Conservation (phyloP, 2,113 vertebrate genomes). For the Zosterops lateralis region DNA sequence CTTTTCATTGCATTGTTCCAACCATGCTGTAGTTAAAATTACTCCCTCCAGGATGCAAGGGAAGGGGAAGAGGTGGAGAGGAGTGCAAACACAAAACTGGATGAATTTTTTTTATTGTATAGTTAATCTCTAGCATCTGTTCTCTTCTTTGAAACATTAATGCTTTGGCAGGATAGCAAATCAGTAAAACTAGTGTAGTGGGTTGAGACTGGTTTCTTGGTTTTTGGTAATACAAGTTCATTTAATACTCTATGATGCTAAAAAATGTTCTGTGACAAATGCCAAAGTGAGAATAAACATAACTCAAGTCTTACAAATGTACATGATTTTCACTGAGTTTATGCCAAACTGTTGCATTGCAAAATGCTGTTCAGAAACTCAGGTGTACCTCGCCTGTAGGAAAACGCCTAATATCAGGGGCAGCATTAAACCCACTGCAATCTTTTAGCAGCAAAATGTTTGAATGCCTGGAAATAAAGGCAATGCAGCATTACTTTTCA, state of each 20-base stretch:
- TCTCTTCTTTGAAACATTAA: background rate
- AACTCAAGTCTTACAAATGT: background rate
- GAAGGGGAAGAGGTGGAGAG: background rate
- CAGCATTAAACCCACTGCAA: background rate
- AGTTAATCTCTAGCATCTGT: background rate
- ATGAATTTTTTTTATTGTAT: background rate
- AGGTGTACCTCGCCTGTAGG: background rate
- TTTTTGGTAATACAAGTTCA: background rate
- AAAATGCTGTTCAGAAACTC: background rate
- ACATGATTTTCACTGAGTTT: background rate
- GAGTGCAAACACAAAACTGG: background rate
- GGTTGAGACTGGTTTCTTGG: background rate
- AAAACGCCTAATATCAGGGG: background rate
- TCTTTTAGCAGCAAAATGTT: background rate
- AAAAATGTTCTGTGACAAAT: background rate
- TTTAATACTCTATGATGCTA: background rate
- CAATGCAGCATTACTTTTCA: background rate
- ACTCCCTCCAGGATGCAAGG: constrained; percentile 10
- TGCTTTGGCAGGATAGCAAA: background rate
- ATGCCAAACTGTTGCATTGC: background rate
- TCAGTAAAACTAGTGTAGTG: background rate
- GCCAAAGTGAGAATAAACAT: background rate
- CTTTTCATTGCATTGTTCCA: constrained; percentile 55
- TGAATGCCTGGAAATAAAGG: background rate
- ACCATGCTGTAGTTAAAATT: background rate